These are phyloP conservation scores for Thomomys bottae DNA, from an alignment of 2,113 vertebrate species.

Conservation along the genomic window DNA sequence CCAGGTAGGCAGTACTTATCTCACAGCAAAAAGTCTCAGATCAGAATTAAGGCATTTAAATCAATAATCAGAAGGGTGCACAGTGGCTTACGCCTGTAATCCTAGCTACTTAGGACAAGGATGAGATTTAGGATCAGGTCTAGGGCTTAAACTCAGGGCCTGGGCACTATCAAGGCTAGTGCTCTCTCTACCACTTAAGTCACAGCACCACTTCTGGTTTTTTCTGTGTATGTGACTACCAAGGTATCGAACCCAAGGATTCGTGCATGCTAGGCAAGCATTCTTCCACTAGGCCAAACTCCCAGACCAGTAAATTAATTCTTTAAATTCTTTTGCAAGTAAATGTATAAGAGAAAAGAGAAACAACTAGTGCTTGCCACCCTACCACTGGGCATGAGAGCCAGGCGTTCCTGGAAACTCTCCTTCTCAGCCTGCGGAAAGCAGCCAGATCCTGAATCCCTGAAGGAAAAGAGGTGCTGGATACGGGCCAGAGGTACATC, in stretches of 20 bases:
- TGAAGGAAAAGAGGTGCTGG: conserved; percentile 89
- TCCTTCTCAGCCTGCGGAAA: conserved; percentile 78
- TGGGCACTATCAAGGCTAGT: no score
- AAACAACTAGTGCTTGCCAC: neutral
- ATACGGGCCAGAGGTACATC: conserved; percentile 83
- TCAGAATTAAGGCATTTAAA: neutral
- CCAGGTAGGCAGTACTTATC: neutral
- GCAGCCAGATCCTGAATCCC: conserved; percentile 59
- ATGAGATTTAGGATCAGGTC: no score
- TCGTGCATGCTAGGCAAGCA: no score
- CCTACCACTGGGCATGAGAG: conserved; percentile 88
- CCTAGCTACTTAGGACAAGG: no score
- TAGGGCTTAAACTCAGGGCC: no score
- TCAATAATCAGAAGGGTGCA: no score
- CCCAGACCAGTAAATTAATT: neutral
- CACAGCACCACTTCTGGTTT: no score
- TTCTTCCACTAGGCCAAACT: no score
- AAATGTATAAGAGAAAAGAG: neutral
- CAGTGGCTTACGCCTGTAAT: no score
- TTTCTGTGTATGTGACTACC: no score
- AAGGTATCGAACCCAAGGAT: no score
- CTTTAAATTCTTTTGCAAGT: neutral
- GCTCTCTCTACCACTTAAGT: no score
- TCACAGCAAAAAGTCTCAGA: neutral
- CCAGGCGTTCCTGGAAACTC: conserved; percentile 85